Evolutionary conservation across 2,888 invertebrate species (phyloP), one percentile per base, ranked within the genome.

Genomic region (Xestobium rufovillosum): DNA sequence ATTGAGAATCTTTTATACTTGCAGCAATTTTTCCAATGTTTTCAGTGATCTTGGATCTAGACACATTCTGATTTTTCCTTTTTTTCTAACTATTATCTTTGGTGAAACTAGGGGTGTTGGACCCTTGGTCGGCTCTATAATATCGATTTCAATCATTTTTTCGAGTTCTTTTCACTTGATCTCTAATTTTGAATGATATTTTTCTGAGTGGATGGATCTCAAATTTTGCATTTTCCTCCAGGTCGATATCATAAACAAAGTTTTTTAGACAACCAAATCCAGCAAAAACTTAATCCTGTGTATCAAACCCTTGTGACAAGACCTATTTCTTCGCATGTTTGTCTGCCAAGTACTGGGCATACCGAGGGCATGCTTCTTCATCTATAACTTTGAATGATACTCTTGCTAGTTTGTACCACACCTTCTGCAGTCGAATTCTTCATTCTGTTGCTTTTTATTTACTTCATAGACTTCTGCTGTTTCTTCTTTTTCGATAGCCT

Each of bases 71-170:
- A 40, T 26, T 36, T 45, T 43, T 17, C 30, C 34, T 13, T 45
- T 38, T 35, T 42, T 26, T 36, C 27, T 41, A 13, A 45, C 41
- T 11, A 44, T 42, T 33, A 42, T 44, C 37, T 42, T 43, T 10
- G 38, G 42, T 12, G 38, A 39, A 4, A 44, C 46, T 14, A 30
- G 39, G 3, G 47, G 47, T 16, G 43, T 44, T 32, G 44, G 42
- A 17, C 42, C 38, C 6, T 15, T 36, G 17, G 29, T 31, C 14
- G 37, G 34, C 38, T 36, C 29, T 6, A 39, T 44, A 14, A 44
- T 38, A 19, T 28, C 41, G 16, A 41, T 29, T 23, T 41, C 28
- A n/a, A 41, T 36, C 43, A 39, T 41, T 34, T 29, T 16, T 19
- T 39, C 41, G 11, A 46, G 34, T 40, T 46, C 40, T 19, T 27